phyloP scores from a whole-genome alignment of 2,797 vertebrate species.

The Aythya fuligula region DNA sequence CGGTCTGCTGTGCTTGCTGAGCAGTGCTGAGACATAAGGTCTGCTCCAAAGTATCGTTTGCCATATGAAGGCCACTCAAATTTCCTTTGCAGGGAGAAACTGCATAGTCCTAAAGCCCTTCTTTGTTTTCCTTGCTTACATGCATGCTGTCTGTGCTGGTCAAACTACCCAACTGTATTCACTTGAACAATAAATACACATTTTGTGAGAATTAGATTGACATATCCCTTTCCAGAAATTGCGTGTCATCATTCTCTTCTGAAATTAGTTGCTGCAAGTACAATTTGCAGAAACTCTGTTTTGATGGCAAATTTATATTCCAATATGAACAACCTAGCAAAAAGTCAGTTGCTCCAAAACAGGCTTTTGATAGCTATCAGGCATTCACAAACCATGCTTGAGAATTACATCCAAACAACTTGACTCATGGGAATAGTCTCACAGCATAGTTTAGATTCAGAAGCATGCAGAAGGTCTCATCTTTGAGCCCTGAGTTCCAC shows the following conservation, averaged over 20 bases:
- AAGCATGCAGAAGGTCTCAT: neutral
- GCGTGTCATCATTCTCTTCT: neutral
- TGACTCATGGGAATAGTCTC: neutral
- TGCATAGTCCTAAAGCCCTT: neutral
- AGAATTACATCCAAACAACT: neutral
- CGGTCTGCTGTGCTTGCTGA: neutral
- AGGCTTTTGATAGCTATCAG: neutral
- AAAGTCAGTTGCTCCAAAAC: neutral
- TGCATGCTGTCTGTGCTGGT: fast-evolving
- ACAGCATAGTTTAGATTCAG: neutral
- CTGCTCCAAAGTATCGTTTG: neutral
- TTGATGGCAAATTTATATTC: neutral
- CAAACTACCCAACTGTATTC: neutral
- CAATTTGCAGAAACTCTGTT: neutral
- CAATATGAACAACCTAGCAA: neutral
- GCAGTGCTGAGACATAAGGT: neutral
- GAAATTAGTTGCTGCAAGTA: neutral
- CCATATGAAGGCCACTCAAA: neutral
- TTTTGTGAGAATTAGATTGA: neutral
- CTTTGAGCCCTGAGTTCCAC: neutral
- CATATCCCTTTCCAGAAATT: neutral
- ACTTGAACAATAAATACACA: neutral
- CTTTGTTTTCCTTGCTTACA: neutral
- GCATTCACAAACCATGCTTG: neutral
- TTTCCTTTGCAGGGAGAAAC: neutral